Base-by-base conservation (phyloP, 1,140 invertebrate genomes). In the Drosophila nigrodunni region DNA sequence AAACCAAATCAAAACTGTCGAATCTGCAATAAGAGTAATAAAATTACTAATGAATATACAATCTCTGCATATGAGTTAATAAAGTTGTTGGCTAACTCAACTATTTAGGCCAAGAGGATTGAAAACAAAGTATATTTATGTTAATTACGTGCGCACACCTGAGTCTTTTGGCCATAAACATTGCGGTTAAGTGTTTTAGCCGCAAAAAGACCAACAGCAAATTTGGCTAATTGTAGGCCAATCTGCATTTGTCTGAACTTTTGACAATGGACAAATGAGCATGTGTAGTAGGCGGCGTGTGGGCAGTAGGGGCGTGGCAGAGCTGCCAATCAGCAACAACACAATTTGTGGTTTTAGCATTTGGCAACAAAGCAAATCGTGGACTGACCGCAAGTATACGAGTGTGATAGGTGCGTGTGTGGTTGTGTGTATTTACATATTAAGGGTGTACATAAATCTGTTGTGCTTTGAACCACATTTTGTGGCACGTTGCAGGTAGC, bases 201-300 rank as follows among this genome's bases (percentile, higher is more conserved):
- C 47, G 35, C 30, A 54, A 37, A 37, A 41, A 7, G 44, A 15
- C n/a, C 11, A 7, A 15, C 25, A 39, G 13, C 25, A 46, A 75
- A 83, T 83, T 83, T 68, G 73, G 77, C 59, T 77, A 83, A 83
- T 83, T 83, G 77, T 79, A 67, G 41, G 11, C 5, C 39, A 46
- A 43, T 59, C 21, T 52, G 41, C 43, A 67, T 59, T 72, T 43
- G 30, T 15, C 37, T 37, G 25, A 41, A 62, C 65, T 69, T 43
- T 49, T 54, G 41, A 61, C 47, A 74, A 68, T 55, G 25, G 10
- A n/a, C 10, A 57, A 9, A 25, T n/a, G 34, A 25, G 54, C 13
- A 2, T 39, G 37, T 39, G 37, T 8, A 21, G 9, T 8, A 4
- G 43, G 11, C 8, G 10, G 25, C 25, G 25, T 30, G 37, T 4